phyloP scores from a whole-genome alignment of 2,888 invertebrate genomes.

The Axea sp. region DNA sequence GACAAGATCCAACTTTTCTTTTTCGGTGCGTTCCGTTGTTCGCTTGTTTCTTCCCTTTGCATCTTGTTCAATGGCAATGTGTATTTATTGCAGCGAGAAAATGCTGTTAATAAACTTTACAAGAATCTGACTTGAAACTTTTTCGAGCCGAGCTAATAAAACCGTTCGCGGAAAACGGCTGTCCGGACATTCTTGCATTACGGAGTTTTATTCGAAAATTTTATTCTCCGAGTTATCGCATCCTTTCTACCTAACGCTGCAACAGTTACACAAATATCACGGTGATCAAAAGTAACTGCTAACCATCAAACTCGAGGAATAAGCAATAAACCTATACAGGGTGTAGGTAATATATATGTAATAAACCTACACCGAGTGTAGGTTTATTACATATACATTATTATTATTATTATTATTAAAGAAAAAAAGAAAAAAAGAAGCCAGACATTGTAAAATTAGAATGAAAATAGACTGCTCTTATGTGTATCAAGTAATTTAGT shows the following conservation, averaged over 20 bases:
- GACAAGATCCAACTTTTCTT: constrained; percentile 2
- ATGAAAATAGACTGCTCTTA: constrained; percentile 6
- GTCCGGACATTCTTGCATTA: constrained; percentile 5
- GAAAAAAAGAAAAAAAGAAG: constrained; percentile 4
- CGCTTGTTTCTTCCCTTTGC: constrained; percentile 7
- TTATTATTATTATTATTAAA: too few species aligned
- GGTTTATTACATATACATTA: too few species aligned
- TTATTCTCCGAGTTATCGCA: constrained; percentile 30
- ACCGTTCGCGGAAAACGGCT: constrained; percentile 31
- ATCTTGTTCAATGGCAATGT: constrained; percentile 15
- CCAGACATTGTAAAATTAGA: constrained; percentile 28
- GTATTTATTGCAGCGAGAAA: constrained; percentile 28
- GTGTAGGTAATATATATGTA: too few species aligned
- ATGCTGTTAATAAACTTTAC: constrained; percentile 7
- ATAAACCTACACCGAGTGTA: too few species aligned
- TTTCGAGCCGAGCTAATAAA: constrained; percentile 32
- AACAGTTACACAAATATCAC: constrained; percentile 40
- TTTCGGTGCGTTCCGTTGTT: constrained; percentile 23
- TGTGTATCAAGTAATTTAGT: constrained; percentile 17
- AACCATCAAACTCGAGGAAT: constrained; percentile 42
- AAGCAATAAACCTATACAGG: constrained; percentile 31
- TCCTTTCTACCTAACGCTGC: constrained; percentile 15
- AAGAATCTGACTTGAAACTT: constrained; percentile 6
- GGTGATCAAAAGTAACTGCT: constrained; percentile 40
- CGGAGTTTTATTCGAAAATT: constrained; percentile 30